Evolutionary conservation across 2,888 invertebrate genomes (phyloP).

Genomic region (Lasioglossum lativentre): DNA sequence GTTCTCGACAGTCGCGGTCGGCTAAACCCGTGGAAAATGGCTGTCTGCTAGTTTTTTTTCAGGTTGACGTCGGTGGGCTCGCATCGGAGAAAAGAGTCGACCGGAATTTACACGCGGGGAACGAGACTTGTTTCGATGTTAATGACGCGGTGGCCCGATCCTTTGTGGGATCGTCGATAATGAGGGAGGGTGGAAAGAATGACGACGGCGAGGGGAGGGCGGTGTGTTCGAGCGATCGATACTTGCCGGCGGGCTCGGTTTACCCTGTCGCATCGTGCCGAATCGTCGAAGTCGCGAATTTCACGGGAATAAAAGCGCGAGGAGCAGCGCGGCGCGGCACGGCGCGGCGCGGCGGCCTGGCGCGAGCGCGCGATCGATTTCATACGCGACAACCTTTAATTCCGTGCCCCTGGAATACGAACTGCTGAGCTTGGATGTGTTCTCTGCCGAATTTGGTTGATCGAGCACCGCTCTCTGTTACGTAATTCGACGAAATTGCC

Average conservation of each 20-base stretch:
- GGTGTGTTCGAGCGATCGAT: constrained; percentile 33
- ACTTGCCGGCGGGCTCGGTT: constrained; percentile 24
- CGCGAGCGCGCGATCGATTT: constrained; percentile 24
- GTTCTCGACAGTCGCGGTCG: background rate
- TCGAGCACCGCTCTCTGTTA: background rate
- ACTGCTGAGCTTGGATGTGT: background rate
- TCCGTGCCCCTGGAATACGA: background rate
- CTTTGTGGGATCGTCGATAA: constrained; percentile 57
- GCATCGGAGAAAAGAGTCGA: constrained; percentile 24
- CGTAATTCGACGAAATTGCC: background rate
- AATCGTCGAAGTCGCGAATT: constrained; percentile 43
- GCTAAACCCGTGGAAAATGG: constrained; percentile 26
- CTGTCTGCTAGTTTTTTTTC: constrained; percentile 24
- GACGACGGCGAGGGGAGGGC: background rate
- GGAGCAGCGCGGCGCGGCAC: background rate
- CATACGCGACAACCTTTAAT: constrained; percentile 25
- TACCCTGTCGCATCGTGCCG: constrained; percentile 7
- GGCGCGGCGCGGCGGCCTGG: background rate
- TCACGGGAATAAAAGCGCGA: constrained; percentile 36
- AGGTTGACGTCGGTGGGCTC: background rate
- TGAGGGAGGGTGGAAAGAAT: constrained; percentile 59
- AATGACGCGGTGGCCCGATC: constrained; percentile 47
- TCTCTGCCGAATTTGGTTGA: constrained; percentile 10
- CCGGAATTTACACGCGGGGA: constrained; percentile 65
- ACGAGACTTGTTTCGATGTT: constrained; percentile 58